A percentile compares a stretch with the other conserved stretches of the same genome.
These are phyloP conservation scores for Paramuricea clavata DNA, from an alignment of 92 coral and sea anemone genomes.

Conservation along the genomic window DNA sequence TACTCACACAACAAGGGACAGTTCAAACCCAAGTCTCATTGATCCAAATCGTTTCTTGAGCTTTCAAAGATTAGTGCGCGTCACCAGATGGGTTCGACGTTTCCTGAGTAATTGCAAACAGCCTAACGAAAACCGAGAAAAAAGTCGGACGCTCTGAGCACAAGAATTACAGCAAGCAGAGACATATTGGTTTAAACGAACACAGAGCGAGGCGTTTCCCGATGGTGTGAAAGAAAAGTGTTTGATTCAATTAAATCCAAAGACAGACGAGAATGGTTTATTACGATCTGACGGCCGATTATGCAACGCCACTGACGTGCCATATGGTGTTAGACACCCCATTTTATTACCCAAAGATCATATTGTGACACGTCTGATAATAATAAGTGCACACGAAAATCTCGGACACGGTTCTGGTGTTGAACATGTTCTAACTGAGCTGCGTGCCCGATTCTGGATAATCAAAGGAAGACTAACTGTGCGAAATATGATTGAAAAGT, in stretches of 20 bases:
- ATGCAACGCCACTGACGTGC: conserved; percentile 46
- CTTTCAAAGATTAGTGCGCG: conserved; percentile 22
- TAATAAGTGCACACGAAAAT: conserved; percentile 36
- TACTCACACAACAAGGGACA: background rate
- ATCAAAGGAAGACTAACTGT: conserved; percentile 52
- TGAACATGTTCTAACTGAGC: conserved; percentile 54
- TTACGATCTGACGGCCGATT: conserved; percentile 47
- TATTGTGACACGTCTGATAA: conserved; percentile 46
- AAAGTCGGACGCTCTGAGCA: background rate
- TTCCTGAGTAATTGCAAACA: conserved; percentile 52
- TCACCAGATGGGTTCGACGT: conserved; percentile 55
- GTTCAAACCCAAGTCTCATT: conserved; percentile 27
- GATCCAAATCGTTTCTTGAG: conserved; percentile 57
- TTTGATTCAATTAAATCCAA: conserved; percentile 31
- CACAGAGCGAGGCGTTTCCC: conserved; percentile 35
- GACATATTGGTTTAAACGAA: conserved; percentile 28
- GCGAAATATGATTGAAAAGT: conserved; percentile 36
- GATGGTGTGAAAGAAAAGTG: conserved; percentile 31
- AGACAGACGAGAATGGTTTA: conserved; percentile 43
- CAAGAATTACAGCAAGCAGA: conserved; percentile 46
- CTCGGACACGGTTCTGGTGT: conserved; percentile 68
- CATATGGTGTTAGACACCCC: conserved; percentile 63
- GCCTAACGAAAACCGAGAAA: background rate
- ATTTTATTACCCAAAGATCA: conserved; percentile 54
- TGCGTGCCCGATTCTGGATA: conserved; percentile 49